A percentile compares a stretch with the other conserved stretches of the same genome.
phyloP scores from a whole-genome alignment of 2,113 vertebrate species.

The Condylura cristata region DNA sequence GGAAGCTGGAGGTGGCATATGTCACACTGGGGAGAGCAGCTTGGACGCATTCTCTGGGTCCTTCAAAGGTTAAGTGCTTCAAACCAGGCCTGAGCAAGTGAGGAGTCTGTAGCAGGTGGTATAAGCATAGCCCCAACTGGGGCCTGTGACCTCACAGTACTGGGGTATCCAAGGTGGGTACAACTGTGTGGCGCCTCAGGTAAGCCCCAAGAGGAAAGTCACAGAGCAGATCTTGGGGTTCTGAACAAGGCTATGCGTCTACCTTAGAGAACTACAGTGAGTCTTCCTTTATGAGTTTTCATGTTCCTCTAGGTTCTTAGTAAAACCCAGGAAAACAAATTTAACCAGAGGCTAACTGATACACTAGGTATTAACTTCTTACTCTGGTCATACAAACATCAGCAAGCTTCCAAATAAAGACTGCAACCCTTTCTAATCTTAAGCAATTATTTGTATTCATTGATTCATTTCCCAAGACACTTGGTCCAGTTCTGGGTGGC shows the following conservation, averaged over 20 bases:
- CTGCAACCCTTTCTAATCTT: no score
- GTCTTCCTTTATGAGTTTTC: no score
- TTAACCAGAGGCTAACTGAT: no score
- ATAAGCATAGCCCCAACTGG: no score
- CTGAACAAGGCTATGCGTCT: not conserved
- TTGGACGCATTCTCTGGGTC: rapidly evolving
- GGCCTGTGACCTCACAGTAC: rapidly evolving
- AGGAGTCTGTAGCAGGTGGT: not conserved
- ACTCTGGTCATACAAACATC: no score
- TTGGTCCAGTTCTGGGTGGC: no score
- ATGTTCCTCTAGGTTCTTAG: no score
- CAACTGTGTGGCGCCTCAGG: not conserved
- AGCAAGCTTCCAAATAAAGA: no score
- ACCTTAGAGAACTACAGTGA: not conserved
- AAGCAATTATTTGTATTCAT: no score
- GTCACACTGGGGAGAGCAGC: not conserved
- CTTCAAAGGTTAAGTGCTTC: not conserved
- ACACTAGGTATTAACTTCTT: no score
- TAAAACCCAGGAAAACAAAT: no score
- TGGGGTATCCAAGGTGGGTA: not conserved
- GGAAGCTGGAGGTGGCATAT: not conserved
- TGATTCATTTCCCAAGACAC: no score
- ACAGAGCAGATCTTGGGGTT: not conserved
- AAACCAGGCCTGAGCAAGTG: not conserved
- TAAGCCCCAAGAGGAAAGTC: not conserved